phyloP scores from a whole-genome alignment of 2,797 vertebrate genomes.

The Aselliscus stoliczkanus region DNA sequence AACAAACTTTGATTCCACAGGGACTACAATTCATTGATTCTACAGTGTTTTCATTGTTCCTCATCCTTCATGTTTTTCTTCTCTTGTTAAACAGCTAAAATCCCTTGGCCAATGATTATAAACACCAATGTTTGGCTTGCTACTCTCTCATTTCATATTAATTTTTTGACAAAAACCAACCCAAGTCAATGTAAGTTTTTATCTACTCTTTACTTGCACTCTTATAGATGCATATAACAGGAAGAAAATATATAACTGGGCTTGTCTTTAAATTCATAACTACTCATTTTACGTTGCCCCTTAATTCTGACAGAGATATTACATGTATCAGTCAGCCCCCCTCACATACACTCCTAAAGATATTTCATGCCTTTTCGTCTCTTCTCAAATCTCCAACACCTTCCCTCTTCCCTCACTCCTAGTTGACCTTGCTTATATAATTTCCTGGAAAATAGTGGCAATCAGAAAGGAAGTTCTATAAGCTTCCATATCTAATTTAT shows the following conservation, averaged over 20 bases:
- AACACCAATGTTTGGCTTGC: neutral
- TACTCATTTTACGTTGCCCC: neutral
- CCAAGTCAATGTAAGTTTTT: neutral
- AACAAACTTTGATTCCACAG: neutral
- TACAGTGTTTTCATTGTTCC: neutral
- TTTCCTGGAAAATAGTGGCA: neutral
- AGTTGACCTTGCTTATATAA: neutral
- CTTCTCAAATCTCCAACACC: neutral
- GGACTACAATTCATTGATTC: neutral
- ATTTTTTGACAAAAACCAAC: neutral
- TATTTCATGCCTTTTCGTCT: neutral
- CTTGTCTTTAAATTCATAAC: neutral
- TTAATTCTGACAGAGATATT: neutral
- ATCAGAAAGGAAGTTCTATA: neutral
- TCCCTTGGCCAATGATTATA: neutral
- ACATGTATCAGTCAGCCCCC: neutral
- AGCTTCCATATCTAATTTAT: neutral
- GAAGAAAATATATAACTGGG: neutral
- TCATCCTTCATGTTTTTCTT: neutral
- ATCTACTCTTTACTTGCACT: neutral
- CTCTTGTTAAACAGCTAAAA: neutral
- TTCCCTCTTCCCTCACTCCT: neutral
- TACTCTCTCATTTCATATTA: neutral
- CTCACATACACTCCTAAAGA: neutral
- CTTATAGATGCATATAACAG: neutral